Evolutionary conservation across 2,113 vertebrate genomes (phyloP), one percentile per base, ranked within the genome.

Genomic region (Chaetorhynchus papuensis): DNA sequence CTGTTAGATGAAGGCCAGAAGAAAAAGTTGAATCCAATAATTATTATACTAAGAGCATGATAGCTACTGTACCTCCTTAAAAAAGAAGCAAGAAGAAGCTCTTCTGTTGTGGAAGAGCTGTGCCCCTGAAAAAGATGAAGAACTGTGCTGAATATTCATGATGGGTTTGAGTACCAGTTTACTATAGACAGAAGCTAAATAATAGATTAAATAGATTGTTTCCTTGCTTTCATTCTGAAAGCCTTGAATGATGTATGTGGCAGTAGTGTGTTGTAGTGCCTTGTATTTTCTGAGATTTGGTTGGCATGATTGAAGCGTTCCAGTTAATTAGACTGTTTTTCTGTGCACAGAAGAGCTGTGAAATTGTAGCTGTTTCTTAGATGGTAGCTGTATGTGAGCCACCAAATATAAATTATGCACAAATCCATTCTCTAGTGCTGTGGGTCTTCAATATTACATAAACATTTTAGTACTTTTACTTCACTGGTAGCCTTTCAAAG

Each of bases 381-480:
- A 31, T 37, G 33, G 74, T 65, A 70, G 50, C 35, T 87, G 54
- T 87, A 63, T 35, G 3, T 80, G 74, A 78, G 19, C 64, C 53
- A 81, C n/a, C 52, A 70, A 84, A 47, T 92, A 89, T 70, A 93
- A 95, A 81, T 86, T 89, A 90, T 87, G 83, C 64, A 92, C 64
- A 89, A 54, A 87, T 92, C 56, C 53, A n/a, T 84, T 95, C 83
- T 71, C 44, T 81, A 9, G 53, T 77, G 54, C n/a, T 70, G 39
- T 81, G 44, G 13, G 21, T 89, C 83, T 95, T 94, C 76, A 94
- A 92, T 92, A 92, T 64, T 84, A 37, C 39, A 53, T 89, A 81
- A 81, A 76, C 5, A 30, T 89, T 92, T 70, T 18, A 77, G 69
- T 77, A 50, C 50, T 59, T 87, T 15, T n/a, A 41, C 41, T 49